phyloP scores from a whole-genome alignment of 1,140 invertebrate genomes.

The Megathymus violae region DNA sequence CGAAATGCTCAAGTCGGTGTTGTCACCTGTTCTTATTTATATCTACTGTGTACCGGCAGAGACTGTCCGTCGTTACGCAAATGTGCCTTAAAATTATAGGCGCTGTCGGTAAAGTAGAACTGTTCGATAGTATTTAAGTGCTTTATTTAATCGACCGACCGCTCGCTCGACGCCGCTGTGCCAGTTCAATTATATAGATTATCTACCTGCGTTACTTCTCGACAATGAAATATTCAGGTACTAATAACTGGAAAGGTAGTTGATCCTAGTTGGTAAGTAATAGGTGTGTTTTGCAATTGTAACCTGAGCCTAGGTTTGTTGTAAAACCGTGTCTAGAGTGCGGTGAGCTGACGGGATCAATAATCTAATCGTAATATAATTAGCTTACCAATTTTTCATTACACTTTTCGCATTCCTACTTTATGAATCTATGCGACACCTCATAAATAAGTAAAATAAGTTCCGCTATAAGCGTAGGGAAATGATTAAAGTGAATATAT shows the following conservation, averaged over 20 bases:
- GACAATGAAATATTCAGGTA: slow-evolving; percentile 38
- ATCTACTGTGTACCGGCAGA: slow-evolving; percentile 11
- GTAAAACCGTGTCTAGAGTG: slow-evolving; percentile 19
- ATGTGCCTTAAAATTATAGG: slow-evolving; percentile 51
- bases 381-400: too few species aligned
- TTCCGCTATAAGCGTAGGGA: too few species aligned
- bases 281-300: slow-evolving; percentile 38
- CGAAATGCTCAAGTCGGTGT: slow-evolving; percentile 19
- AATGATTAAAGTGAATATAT: too few species aligned
- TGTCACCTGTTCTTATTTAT: slow-evolving; percentile 36
- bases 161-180: slow-evolving; percentile 38
- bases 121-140: slow-evolving; percentile 41
- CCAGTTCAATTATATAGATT: slow-evolving; percentile 47
- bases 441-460: too few species aligned
- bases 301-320: slow-evolving; percentile 28
- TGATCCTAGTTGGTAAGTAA: slow-evolving; percentile 35
- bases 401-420: too few species aligned
- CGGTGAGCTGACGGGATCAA: slow-evolving; percentile 16
- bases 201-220: slow-evolving; percentile 50
- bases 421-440: too few species aligned
- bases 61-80: slow-evolving; percentile 53
- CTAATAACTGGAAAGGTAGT: slow-evolving; percentile 20
- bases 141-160: slow-evolving; percentile 49
- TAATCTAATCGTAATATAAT: too few species aligned
- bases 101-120: slow-evolving; percentile 49